Percentiles rank a stretch among this genome's conserved stretches.
phyloP scores from a whole-genome alignment of 2,888 invertebrate genomes.

The Sminthurinus aureus region DNA sequence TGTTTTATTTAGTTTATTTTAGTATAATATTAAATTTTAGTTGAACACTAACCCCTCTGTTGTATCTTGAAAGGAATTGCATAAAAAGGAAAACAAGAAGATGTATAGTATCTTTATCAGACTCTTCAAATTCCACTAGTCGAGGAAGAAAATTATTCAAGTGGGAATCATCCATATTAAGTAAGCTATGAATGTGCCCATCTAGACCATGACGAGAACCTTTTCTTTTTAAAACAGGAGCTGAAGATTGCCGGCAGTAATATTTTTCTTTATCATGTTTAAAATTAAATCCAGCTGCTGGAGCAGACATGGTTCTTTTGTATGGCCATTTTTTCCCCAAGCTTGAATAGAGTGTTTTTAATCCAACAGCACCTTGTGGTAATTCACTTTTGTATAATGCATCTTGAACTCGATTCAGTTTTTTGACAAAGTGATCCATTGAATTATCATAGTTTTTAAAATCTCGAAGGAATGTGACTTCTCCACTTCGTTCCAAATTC shows the following conservation, averaged over 20 bases:
- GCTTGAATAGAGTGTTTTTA: constrained; percentile 84
- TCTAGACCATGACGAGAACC: constrained; percentile 91
- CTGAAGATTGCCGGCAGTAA: constrained; percentile 90
- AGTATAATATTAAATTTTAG: background rate
- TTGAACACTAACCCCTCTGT: constrained; percentile 47
- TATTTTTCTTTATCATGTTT: constrained; percentile 65
- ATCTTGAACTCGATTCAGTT: constrained; percentile 87
- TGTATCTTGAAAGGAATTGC: constrained; percentile 84
- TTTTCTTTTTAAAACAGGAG: constrained; percentile 92
- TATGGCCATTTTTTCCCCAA: constrained; percentile 95
- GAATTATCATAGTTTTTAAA: constrained; percentile 82
- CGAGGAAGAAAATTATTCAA: constrained; percentile 81
- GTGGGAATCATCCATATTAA: constrained; percentile 81
- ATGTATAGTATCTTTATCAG: constrained; percentile 95
- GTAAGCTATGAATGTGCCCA: constrained; percentile 84
- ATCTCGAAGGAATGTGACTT: constrained; percentile 84
- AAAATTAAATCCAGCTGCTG: constrained; percentile 81
- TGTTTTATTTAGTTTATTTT: background rate
- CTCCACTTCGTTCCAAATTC: constrained; percentile 82
- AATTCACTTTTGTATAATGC: constrained; percentile 68
- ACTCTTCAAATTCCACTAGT: constrained; percentile 91
- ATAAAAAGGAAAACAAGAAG: constrained; percentile 93
- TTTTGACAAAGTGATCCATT: constrained; percentile 84
- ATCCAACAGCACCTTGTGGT: constrained; percentile 63
- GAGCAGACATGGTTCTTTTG: constrained; percentile 92